Evolutionary conservation across 2,113 vertebrate species (phyloP).

Genomic region (Panthera tigris): DNA sequence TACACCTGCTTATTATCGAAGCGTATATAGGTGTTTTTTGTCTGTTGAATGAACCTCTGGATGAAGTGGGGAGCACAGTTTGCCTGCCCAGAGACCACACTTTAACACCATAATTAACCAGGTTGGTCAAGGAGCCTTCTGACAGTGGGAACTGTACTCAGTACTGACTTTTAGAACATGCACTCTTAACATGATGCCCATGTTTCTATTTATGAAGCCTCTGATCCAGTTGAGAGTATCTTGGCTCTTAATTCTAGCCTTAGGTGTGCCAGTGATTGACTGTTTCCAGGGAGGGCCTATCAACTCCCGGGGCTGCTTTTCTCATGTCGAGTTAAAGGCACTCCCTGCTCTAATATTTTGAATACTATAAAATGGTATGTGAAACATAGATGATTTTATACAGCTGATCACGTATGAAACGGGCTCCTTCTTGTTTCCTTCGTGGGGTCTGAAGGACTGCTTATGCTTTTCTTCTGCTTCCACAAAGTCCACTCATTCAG

Average conservation of each 20-base stretch:
- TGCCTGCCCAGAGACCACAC: not conserved
- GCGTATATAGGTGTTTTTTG: not conserved
- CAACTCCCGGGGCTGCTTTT: not conserved
- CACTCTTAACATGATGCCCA: not conserved
- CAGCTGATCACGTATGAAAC: not conserved
- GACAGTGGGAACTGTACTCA: not conserved
- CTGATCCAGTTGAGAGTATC: not conserved
- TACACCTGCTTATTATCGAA: not conserved
- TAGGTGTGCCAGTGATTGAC: not conserved
- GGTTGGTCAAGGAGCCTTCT: not conserved
- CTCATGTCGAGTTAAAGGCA: not conserved
- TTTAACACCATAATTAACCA: not conserved
- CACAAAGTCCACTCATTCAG: not conserved
- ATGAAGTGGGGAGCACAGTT: not conserved
- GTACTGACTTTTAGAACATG: not conserved
- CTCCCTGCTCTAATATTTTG: not conserved
- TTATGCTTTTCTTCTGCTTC: not conserved
- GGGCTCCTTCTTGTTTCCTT: not conserved
- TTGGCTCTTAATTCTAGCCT: slow-evolving; percentile 20
- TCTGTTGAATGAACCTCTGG: not conserved
- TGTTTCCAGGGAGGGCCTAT: not conserved
- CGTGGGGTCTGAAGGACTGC: not conserved
- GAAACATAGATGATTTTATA: not conserved
- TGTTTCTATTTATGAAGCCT: not conserved
- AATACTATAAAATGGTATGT: not conserved